These are phyloP conservation scores for Falco punctatus DNA, from an alignment of 2,113 vertebrate genomes.

Conservation along the genomic window DNA sequence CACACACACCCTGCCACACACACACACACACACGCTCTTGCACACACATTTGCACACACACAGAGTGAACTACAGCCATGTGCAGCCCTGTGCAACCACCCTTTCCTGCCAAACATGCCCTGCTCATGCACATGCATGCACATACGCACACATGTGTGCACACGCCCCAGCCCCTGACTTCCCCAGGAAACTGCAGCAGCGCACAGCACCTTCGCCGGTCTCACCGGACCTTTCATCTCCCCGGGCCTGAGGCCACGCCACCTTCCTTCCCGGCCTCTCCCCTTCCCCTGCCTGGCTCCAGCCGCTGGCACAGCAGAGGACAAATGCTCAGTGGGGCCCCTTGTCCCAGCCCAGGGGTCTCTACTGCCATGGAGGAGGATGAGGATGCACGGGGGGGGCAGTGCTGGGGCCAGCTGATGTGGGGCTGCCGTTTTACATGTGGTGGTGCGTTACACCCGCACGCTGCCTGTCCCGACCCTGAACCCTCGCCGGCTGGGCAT, in stretches of 20 bases:
- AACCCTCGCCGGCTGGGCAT: rapidly evolving
- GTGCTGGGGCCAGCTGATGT: neutral
- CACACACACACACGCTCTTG: neutral
- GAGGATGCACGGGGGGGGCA: neutral
- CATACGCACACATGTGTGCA: rapidly evolving
- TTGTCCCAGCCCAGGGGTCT: neutral
- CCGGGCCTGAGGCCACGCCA: neutral
- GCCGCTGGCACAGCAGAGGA: neutral
- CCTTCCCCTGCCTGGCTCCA: neutral
- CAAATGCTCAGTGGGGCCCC: neutral
- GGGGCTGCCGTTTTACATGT: neutral
- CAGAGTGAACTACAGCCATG: neutral
- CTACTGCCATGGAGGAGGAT: neutral
- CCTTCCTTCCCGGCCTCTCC: neutral
- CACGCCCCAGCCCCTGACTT: neutral
- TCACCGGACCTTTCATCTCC: neutral
- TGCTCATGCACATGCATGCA: neutral
- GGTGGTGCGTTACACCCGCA: neutral
- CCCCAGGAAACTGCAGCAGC: neutral
- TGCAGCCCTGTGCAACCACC: neutral
- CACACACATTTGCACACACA: neutral
- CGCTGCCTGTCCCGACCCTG: neutral
- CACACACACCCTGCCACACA: too few species aligned
- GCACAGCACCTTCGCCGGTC: neutral
- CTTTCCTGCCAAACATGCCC: neutral